A percentile compares a stretch with the other conserved stretches of the same genome.
Evolutionary conservation across 1,140 invertebrate species (phyloP).

Genomic region (Phocides pigmalion): DNA sequence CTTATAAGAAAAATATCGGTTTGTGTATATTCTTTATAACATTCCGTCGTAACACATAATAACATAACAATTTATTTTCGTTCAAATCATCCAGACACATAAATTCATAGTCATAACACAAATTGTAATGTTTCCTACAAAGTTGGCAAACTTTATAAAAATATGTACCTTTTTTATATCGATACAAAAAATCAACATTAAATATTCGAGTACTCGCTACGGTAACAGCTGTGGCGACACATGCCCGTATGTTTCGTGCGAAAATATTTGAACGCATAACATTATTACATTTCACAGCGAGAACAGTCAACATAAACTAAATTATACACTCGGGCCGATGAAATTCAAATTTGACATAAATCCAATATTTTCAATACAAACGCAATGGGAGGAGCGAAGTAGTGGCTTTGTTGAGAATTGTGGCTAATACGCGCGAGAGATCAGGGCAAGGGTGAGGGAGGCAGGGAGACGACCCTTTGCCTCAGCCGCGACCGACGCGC

Average conservation of each 20-base stretch:
- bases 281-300: conserved; percentile 2
- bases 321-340: conserved; percentile 11
- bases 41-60: too few relatives aligned
- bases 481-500: conserved; percentile 48
- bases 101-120: too few relatives aligned
- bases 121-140: too few relatives aligned
- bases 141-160: too few relatives aligned
- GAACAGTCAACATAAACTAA: conserved; percentile 14
- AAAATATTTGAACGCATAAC: conserved; percentile 21
- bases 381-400: conserved; percentile 32
- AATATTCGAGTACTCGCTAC: conserved; percentile 11
- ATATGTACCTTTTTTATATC: not conserved
- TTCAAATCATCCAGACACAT: too few relatives aligned
- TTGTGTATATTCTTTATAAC: too few relatives aligned
- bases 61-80: too few relatives aligned
- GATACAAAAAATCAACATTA: not conserved
- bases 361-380: conserved; percentile 42
- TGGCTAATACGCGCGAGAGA: conserved; percentile 51
- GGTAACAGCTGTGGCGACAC: conserved; percentile 5
- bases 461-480: conserved; percentile 34
- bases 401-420: conserved; percentile 43
- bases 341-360: conserved; percentile 26
- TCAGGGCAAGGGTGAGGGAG: conserved; percentile 21
- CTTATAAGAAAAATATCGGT: too few relatives aligned
- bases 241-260: conserved; percentile 6